A percentile compares a stretch with the other conserved stretches of the same genome.
Conservation (phyloP, 1,140 invertebrate species). For the Bombus polaris region DNA sequence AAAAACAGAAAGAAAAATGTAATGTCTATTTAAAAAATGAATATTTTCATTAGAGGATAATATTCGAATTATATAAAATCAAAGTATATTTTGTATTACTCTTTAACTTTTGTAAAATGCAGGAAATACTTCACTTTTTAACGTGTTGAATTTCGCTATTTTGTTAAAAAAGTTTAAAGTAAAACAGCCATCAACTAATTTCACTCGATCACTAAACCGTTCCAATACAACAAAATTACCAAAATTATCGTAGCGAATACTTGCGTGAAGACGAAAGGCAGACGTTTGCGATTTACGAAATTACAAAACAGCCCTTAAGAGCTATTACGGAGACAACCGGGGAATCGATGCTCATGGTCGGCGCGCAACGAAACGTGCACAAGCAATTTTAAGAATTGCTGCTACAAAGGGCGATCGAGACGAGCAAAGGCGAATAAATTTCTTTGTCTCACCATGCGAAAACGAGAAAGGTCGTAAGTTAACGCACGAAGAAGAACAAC, state of each 20-base stretch:
- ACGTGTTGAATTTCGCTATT: neutral
- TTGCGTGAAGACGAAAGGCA: neutral
- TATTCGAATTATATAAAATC: too few relatives aligned
- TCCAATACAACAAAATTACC: too few relatives aligned
- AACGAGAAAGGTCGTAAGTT: constrained; percentile 7
- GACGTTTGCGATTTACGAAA: neutral
- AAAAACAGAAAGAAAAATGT: neutral
- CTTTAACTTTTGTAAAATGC: too few relatives aligned
- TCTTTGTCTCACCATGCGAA: too few relatives aligned
- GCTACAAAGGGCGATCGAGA: neutral
- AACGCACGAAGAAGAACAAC: neutral
- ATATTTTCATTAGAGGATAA: neutral
- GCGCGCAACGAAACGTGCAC: neutral
- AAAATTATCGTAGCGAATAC: neutral
- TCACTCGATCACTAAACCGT: neutral
- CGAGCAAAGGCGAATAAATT: neutral
- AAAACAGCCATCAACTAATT: neutral
- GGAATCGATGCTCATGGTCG: too few relatives aligned
- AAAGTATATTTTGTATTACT: too few relatives aligned
- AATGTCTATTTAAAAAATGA: neutral
- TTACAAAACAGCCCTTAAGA: neutral
- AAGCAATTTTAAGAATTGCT: constrained; percentile 1
- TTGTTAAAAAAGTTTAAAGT: neutral
- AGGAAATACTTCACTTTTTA: neutral
- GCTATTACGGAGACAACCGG: neutral